Base-by-base conservation (phyloP, 2,888 invertebrate genomes). In the Amphimallon solstitiale region DNA sequence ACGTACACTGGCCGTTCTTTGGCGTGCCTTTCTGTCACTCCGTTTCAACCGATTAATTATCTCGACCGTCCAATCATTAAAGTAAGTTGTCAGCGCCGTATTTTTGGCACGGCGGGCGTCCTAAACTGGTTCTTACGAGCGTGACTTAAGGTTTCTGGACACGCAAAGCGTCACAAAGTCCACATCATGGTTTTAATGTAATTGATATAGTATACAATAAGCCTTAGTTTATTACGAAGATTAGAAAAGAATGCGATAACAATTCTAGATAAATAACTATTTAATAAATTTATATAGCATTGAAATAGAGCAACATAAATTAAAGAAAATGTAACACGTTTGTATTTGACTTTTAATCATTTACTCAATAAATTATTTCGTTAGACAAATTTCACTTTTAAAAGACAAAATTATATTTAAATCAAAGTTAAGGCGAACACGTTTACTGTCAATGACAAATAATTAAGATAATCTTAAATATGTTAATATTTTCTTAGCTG, bases 11-110 rank as follows among this genome's bases (percentile, higher is more conserved):
- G 43, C 45, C 56, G 56, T 29, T 59, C 56, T 45, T 59, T 59
- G 43, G 56, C 56, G 56, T 59, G 56, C 56, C 56, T 59, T 59
- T 45, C 56, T 45, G 56, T 59, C 56, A 56, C 56, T 56, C 19
- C 56, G 43, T 43, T 56, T 56, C 56, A 23, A 19, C 43, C 63
- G 51, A 63, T 63, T 63, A 63, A 63, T 63, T 63, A 63, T 63
- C 63, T 51, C 29, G 40, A 21, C 63, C 63, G 40, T 63, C 63
- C 63, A 49, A 63, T 63, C 63, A 38, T 63, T 63, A 63, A 43
- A 51, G 49, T 51, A 29, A 49, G 51, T 63, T 63, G 63, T 63
- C 63, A 51, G 63, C 49, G 63, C 34, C 38, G 63, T 59, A 59
- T 59, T 43, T 59, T 59, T 59, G 43, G 43, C 43, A 29, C 23